Percentiles rank a stretch among this genome's conserved stretches.
These are phyloP conservation scores for Sitta carolinensis DNA, from an alignment of 2,797 vertebrate species.

Conservation along the genomic window DNA sequence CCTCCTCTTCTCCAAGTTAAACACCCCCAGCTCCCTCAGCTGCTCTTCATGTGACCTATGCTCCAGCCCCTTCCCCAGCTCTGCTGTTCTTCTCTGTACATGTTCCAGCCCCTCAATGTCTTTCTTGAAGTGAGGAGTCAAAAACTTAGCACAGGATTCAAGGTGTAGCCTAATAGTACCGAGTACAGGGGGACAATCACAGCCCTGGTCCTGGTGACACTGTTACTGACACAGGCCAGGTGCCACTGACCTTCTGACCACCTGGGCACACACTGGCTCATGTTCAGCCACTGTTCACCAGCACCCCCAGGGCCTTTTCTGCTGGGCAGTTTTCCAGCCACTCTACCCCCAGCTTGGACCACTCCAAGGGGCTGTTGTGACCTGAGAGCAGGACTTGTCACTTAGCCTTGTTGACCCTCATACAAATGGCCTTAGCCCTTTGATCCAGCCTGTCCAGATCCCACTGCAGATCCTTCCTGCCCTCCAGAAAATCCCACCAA, in stretches of 20 bases:
- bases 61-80: background rate
- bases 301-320: background rate
- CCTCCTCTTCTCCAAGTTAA: background rate
- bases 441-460: background rate
- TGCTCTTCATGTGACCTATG: background rate
- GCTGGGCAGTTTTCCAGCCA: background rate
- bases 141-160: background rate
- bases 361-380: background rate
- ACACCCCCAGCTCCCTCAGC: background rate
- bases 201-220: background rate
- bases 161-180: background rate
- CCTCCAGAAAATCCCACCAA: background rate
- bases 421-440: background rate
- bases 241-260: background rate
- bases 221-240: fast-evolving
- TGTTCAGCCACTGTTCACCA: background rate
- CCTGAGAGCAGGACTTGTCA: background rate
- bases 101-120: background rate
- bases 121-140: background rate
- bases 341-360: background rate
- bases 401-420: background rate
- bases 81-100: background rate
- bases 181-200: background rate
- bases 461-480: background rate
- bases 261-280: background rate